These are phyloP conservation scores for Uria aalge DNA, from an alignment of 2,113 vertebrate genomes.

Conservation along the genomic window DNA sequence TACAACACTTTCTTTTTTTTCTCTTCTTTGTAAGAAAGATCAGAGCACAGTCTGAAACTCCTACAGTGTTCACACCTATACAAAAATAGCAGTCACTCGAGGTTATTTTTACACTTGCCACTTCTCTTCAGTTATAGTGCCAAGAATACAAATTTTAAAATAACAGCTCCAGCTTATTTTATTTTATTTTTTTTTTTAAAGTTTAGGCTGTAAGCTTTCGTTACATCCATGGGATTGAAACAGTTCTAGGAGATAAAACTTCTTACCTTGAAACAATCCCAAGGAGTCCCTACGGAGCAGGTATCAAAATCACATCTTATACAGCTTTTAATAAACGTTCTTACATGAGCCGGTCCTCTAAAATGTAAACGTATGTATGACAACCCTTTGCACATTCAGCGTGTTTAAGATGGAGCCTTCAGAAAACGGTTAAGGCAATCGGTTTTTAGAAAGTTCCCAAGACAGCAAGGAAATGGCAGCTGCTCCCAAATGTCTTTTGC, in stretches of 20 bases:
- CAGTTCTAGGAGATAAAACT: not conserved
- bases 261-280: not conserved
- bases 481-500: not conserved
- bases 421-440: not conserved
- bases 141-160: not conserved
- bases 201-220: not conserved
- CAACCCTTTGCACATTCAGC: not conserved
- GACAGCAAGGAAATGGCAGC: not conserved
- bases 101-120: not conserved
- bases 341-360: not conserved
- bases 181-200: not conserved
- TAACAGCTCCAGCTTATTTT: not conserved
- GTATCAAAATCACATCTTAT: not conserved
- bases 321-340: not conserved
- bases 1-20: no score
- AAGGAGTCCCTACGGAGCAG: not conserved
- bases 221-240: not conserved
- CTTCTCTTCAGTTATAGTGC: not conserved
- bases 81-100: not conserved
- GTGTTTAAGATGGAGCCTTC: not conserved
- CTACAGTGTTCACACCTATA: not conserved
- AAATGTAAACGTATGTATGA: not conserved
- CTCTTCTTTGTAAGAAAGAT: not conserved
- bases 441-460: not conserved
- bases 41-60: not conserved